Percentiles rank a stretch among this genome's conserved stretches.
These are phyloP conservation scores for Trachurus trachurus DNA, from an alignment of 2,797 vertebrate species.

Conservation along the genomic window DNA sequence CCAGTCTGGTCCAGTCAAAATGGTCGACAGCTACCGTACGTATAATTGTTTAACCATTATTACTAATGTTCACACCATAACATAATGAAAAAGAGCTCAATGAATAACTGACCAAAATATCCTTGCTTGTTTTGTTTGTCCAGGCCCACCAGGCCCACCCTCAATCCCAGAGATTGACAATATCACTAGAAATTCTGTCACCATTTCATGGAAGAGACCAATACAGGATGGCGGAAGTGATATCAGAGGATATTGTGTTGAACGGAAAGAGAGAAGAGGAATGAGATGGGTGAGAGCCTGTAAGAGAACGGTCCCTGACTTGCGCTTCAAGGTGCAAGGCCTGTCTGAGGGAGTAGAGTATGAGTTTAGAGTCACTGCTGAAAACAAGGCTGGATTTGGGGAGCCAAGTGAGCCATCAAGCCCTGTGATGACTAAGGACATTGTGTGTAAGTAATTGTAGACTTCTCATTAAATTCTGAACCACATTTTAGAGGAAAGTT, in stretches of 20 bases:
- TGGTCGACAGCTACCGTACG: constrained; percentile 95
- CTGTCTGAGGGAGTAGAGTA: constrained; percentile 96
- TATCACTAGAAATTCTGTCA: constrained; percentile 92
- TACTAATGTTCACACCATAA: background rate
- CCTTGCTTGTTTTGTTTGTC: constrained; percentile 30
- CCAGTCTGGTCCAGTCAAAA: constrained; percentile 95
- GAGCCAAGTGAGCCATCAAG: constrained; percentile 93
- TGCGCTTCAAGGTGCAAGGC: constrained; percentile 96
- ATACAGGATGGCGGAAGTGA: constrained; percentile 95
- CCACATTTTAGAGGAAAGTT: background rate
- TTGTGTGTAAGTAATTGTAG: constrained; percentile 93
- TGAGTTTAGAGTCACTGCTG: constrained; percentile 98
- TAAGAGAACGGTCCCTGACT: constrained; percentile 95
- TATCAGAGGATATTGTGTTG: constrained; percentile 95
- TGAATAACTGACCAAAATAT: constrained; percentile 7
- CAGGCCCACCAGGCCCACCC: constrained; percentile 96
- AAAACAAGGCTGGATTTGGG: constrained; percentile 98
- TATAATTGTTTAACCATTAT: background rate
- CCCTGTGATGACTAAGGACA: constrained; percentile 93
- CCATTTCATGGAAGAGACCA: constrained; percentile 97
- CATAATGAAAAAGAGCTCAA: background rate
- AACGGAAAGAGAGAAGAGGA: constrained; percentile 96
- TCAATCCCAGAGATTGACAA: constrained; percentile 95
- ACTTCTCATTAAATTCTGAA: background rate
- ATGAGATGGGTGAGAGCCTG: constrained; percentile 97